Evolutionary conservation across 2,113 vertebrate species (phyloP).

Genomic region (Dipodomys merriami): DNA sequence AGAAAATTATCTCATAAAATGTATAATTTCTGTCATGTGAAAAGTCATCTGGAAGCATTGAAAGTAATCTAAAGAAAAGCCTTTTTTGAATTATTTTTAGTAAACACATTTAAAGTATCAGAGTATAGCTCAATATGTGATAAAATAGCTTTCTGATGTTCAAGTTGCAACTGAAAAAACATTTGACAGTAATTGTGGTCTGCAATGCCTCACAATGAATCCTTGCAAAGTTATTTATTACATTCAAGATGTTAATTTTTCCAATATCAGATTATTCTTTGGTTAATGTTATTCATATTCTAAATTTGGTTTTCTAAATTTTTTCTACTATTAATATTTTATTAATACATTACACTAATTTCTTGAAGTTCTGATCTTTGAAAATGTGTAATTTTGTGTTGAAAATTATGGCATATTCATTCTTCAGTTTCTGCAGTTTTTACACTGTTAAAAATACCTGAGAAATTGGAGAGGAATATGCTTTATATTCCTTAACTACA

Average conservation of each 20-base stretch:
- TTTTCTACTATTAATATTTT: not conserved
- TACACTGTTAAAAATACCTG: not conserved
- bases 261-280: slow-evolving; percentile 36
- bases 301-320: not conserved
- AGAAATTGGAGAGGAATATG: not conserved
- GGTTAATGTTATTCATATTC: slow-evolving; percentile 64
- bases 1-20: too few species aligned
- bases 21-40: too few species aligned
- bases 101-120: not conserved
- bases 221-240: too few species aligned
- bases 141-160: slow-evolving; percentile 54
- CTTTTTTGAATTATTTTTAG: slow-evolving; percentile 2
- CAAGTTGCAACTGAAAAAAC: slow-evolving; percentile 78
- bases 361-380: not conserved
- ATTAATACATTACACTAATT: not conserved
- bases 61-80: not conserved
- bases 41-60: too few species aligned
- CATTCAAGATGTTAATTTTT: slow-evolving; percentile 74
- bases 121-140: slow-evolving; percentile 16
- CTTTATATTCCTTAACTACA: not conserved
- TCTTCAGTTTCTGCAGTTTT: not conserved
- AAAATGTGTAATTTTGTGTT: not conserved
- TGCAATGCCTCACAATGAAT: slow-evolving; percentile 70
- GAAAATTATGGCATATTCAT: not conserved
- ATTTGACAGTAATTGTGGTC: slow-evolving; percentile 81